Base-by-base conservation (phyloP, 2,888 invertebrate genomes). In the Charanyca ferruginea region DNA sequence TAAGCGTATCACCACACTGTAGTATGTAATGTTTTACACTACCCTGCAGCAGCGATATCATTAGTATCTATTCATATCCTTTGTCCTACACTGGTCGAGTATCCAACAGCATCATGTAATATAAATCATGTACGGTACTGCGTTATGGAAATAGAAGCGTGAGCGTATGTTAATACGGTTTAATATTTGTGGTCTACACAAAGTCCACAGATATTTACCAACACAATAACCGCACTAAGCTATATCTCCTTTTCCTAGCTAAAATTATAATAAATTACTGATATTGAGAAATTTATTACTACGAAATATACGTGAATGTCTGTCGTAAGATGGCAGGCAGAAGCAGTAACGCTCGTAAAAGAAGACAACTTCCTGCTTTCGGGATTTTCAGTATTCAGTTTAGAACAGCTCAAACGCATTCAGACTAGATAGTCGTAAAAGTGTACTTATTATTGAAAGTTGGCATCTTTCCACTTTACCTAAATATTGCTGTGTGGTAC, bases 391-490 rank as follows among this genome's bases (percentile, higher is more conserved):
- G 74, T 73, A 77, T 85, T 84, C 76, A 81, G 74, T 83, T 84
- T 72, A 77, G 70, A 81, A 67, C 74, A 69, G 71, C 77, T 77
- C 66, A 78, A 73, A 81, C 66, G 75, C 80, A 78, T 83, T 79
- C 73, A 83, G 74, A 80, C 62, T 80, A 79, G 70, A 73, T 73
- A 78, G 61, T 81, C 83, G 79, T 81, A 79, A 81, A 81, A 86
- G 59, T 80, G 73, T 79, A 83, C 78, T 85, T 86, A 84, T 86
- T 87, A 89, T 87, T 87, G 84, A 87, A 85, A 86, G 75, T 92
- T 92, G 91, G 93, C 92, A 89, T 83, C 78, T 83, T 83, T 92
- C 91, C 91, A 91, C 86, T 84, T 83, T 81, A 85, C 86, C 86
- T 88, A 88, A 90, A 89, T 87, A 87, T 85, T 84, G 85, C 83